Base-by-base conservation (phyloP, 2,888 invertebrate species). In the Mesorhabditis spiculigera region DNA sequence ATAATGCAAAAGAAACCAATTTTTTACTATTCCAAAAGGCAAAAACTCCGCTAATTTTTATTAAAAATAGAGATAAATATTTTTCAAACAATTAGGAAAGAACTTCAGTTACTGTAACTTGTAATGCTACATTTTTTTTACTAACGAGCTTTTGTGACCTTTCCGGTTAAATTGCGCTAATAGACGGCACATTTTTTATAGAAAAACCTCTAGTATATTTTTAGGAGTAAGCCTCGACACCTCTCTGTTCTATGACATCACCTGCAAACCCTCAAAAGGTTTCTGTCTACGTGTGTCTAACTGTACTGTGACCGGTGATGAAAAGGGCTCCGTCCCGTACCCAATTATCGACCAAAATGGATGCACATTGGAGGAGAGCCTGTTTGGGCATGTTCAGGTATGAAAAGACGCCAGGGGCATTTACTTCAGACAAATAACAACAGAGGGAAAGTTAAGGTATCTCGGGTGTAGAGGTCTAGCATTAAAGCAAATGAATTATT, bases 371-470 rank as follows among this genome's bases (percentile, higher is more conserved):
- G 84, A 84, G 68, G 75, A 77, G 8, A 78, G 78, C 3, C 70
- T 84, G 4, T 85, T 80, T 71, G 76, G 80, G 66, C 77, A 84
- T 71, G 84, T 84, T 43, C 66, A 76, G 76, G 83, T 83, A 64
- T 63, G 63, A n/a, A n/a, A n/a, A n/a, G n/a, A n/a, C n/a, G n/a
- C n/a, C n/a, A n/a, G n/a, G n/a, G n/a, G n/a, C n/a, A n/a, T n/a
- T n/a, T n/a, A n/a, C n/a, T n/a, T n/a, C n/a, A n/a, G n/a, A n/a
- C n/a, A n/a, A n/a, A n/a, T n/a, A n/a, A n/a, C n/a, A n/a, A n/a
- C n/a, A n/a, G n/a, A n/a, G n/a, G n/a, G 64, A 62, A 3, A 28
- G 28, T 28, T 28, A 28, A 28, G 28, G 28, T 28, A 28, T 28
- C 28, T 28, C 28, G 28, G 28, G 28, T 28, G 28, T 28, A 28